phyloP scores from a whole-genome alignment of 2,113 vertebrate genomes.

The Pygoscelis adeliae region DNA sequence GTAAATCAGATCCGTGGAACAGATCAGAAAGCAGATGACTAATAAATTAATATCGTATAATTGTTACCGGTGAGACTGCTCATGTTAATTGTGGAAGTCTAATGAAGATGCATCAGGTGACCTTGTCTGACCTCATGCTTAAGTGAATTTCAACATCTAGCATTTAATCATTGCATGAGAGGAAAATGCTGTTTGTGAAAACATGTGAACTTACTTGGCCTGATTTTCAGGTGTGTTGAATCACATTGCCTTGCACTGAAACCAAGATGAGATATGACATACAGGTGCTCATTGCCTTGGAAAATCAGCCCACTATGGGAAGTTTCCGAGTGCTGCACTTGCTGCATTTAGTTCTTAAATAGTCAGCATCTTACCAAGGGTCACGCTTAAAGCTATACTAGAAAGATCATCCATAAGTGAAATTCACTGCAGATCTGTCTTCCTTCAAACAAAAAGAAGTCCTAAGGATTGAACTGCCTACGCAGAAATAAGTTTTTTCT shows the following conservation, averaged over 20 bases:
- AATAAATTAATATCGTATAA: not conserved
- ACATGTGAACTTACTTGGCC: not conserved
- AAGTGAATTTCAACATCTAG: not conserved
- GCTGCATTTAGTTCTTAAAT: conserved; percentile 15
- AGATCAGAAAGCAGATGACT: not conserved
- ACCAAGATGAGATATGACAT: not conserved
- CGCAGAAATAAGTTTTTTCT: not conserved
- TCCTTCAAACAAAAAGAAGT: conserved; percentile 43
- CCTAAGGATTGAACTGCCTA: conserved; percentile 2
- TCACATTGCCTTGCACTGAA: not conserved
- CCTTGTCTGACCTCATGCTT: not conserved
- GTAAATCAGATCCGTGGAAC: not conserved
- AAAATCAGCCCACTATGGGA: conserved; percentile 34
- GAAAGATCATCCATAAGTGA: conserved; percentile 23
- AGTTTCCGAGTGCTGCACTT: conserved; percentile 26
- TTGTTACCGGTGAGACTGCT: not conserved
- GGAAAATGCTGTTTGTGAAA: not conserved
- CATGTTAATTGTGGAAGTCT: not conserved
- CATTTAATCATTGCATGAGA: not conserved
- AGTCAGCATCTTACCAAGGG: conserved; percentile 52
- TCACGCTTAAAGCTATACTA: conserved; percentile 15
- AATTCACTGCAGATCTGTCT: conserved; percentile 30
- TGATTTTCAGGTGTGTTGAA: conserved; percentile 1
- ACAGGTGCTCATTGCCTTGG: conserved; percentile 27
- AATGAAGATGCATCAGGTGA: not conserved